Conservation (phyloP, 2,888 invertebrate species). For the Patella caerulea region DNA sequence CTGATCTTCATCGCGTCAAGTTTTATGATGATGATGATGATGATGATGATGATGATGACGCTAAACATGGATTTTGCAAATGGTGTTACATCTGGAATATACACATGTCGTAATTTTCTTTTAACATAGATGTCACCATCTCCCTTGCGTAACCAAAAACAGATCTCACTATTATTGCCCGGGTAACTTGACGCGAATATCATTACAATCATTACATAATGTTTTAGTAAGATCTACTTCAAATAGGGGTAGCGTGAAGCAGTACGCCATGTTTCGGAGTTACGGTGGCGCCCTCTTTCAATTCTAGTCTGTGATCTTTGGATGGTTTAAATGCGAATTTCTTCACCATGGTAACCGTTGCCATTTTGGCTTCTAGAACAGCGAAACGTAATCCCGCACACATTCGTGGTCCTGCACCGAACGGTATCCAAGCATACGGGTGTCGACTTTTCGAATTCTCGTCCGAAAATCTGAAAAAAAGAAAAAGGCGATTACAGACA, state of each 20-base stretch:
- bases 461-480: conserved; percentile 52
- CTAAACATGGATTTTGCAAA: too few relatives aligned
- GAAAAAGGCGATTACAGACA: neutral
- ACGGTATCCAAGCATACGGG: conserved; percentile 64
- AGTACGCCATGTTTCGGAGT: conserved; percentile 58
- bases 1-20: too few relatives aligned
- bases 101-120: too few relatives aligned
- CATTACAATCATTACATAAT: too few relatives aligned
- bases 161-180: conserved; percentile 2
- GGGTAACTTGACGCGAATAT: neutral
- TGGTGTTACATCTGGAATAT: too few relatives aligned
- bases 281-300: conserved; percentile 62
- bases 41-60: too few relatives aligned
- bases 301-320: conserved; percentile 43
- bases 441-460: conserved; percentile 51
- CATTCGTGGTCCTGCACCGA: conserved; percentile 64
- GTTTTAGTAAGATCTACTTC: too few relatives aligned
- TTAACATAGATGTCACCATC: neutral
- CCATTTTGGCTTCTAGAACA: conserved; percentile 62
- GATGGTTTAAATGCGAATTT: conserved; percentile 54
- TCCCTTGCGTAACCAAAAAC: neutral
- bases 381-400: conserved; percentile 66
- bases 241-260: conserved; percentile 26
- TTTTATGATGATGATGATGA: too few relatives aligned
- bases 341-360: conserved; percentile 54